Base-by-base conservation (phyloP, 2,888 invertebrate species). In the Neuroscelio doddi region DNA sequence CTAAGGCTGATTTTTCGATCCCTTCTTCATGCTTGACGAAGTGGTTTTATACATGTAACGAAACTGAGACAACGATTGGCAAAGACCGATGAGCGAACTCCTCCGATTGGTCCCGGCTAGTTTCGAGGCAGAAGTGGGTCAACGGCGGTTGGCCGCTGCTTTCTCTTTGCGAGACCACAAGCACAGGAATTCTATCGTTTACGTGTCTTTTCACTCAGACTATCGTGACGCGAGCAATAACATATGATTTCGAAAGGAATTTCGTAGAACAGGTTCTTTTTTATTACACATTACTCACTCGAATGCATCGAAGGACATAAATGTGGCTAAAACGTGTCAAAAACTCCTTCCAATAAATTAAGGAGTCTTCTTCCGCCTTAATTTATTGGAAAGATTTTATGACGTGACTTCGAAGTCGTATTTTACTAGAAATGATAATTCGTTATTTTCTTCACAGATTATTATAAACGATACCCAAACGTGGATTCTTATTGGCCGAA, bases 141-240 rank as follows among this genome's bases (percentile, higher is more conserved):
- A 80, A 73, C 75, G 72, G 70, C 72, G 72, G 68, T 71, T 71
- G 68, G 70, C 69, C 72, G 78, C 79, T 77, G 82, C 83, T 83
- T 83, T 83, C 83, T 83, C 83, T 79, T 81, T 74, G 74, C 74
- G 56, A 66, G 64, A 53, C 67, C 62, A 57, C 64, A 53, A 63
- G 44, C n/a, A n/a, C 66, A 49, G 75, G 75, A 79, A 77, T 79
- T 79, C 77, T 79, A 75, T 74, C 71, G 68, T 69, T 76, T 70
- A 69, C 70, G 75, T 72, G 61, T 68, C 63, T 69, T 69, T 63
- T 65, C 65, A 55, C 63, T 55, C 58, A 45, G 52, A 57, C 62
- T 64, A 64, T 59, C 58, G 58, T 65, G 49, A 64, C 58, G 58
- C 62, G 52, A 57, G 55, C 50, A 52, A 55, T 64, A 59, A 49